These are phyloP conservation scores for Numenius arquata DNA, from an alignment of 2,113 vertebrate genomes.

Conservation along the genomic window DNA sequence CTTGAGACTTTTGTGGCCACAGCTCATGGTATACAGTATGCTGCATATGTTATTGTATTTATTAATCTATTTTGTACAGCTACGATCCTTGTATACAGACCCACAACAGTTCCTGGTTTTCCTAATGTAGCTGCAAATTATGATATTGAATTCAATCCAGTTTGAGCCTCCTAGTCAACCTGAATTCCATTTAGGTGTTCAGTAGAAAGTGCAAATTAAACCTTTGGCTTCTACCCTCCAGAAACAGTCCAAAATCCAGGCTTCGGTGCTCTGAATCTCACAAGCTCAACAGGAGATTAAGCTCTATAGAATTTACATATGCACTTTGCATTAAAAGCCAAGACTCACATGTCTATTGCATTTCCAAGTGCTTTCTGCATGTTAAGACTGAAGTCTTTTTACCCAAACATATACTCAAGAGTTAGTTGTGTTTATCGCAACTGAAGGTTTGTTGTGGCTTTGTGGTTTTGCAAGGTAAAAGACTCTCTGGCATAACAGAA, in stretches of 20 bases:
- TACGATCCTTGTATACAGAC: accelerated
- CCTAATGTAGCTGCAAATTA: not conserved
- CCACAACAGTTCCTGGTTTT: not conserved
- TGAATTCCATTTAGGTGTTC: not conserved
- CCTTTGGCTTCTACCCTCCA: not conserved
- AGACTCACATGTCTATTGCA: accelerated
- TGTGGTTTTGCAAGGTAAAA: not conserved
- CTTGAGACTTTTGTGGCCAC: not conserved
- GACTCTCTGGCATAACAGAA: not conserved
- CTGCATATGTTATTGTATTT: not conserved
- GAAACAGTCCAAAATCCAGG: not conserved
- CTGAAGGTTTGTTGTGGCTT: not conserved
- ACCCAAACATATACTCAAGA: not conserved
- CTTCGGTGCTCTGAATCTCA: not conserved
- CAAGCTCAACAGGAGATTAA: not conserved
- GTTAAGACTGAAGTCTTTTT: not conserved
- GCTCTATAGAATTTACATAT: not conserved
- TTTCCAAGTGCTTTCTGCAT: not conserved
- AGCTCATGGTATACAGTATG: not conserved
- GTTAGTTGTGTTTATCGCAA: not conserved
- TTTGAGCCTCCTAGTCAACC: not conserved
- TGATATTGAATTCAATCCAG: not conserved
- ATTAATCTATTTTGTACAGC: not conserved
- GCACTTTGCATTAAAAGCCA: not conserved
- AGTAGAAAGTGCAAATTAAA: not conserved